Percentiles rank a stretch among this genome's conserved stretches.
Evolutionary conservation across 2,888 invertebrate genomes (phyloP).

Genomic region (Mongoloraphidia duomilia): DNA sequence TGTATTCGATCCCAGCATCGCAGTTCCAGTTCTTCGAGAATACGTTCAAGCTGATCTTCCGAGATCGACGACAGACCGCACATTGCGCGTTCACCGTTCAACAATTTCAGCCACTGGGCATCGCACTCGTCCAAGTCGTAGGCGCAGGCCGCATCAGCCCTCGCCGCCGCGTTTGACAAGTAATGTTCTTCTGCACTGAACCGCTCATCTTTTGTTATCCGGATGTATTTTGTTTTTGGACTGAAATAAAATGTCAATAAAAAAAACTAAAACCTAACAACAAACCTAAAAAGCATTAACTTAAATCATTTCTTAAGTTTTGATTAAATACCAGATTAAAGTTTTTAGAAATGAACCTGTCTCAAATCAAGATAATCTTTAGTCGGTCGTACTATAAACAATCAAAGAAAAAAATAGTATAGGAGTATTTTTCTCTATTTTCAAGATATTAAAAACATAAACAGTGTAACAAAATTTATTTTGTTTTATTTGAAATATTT

Average conservation of each 20-base stretch:
- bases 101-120: constrained; percentile 71
- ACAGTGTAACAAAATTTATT: too few species aligned
- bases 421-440: too few species aligned
- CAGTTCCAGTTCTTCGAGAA: constrained; percentile 84
- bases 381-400: too few species aligned
- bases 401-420: too few species aligned
- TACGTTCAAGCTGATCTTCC: constrained; percentile 80
- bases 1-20: constrained; percentile 90
- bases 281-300: not conserved
- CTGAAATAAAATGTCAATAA: constrained; percentile 33
- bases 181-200: constrained; percentile 74
- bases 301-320: not conserved
- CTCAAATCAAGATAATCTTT: not conserved
- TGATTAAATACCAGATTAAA: too few species aligned
- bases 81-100: constrained; percentile 77
- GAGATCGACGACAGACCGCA: constrained; percentile 58
- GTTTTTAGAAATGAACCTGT: not conserved
- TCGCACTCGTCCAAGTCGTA: constrained; percentile 93
- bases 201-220: constrained; percentile 76
- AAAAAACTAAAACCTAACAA: not conserved
- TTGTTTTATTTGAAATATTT: too few species aligned
- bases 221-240: constrained; percentile 83
- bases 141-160: constrained; percentile 84
- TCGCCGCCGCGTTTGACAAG: constrained; percentile 70
- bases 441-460: too few species aligned